phyloP scores from a whole-genome alignment of 2,113 vertebrate species.

The Dermatemys mawii region DNA sequence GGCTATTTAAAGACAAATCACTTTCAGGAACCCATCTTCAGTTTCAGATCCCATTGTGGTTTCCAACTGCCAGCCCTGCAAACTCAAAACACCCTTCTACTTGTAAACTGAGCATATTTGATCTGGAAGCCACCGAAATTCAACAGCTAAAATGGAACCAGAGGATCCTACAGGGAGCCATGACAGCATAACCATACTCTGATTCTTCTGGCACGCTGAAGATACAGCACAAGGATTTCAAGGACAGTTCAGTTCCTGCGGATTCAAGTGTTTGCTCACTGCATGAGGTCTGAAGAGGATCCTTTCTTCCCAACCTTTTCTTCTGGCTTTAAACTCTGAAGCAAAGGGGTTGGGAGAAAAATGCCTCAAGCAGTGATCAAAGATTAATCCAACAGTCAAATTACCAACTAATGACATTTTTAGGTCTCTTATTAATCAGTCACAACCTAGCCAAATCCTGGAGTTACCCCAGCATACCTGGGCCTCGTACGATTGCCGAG shows the following conservation, averaged over 20 bases:
- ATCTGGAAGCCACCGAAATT: not conserved
- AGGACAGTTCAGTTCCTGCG: not conserved
- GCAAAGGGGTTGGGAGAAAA: not conserved
- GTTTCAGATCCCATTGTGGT: not conserved
- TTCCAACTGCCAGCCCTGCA: not conserved
- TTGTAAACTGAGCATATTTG: not conserved
- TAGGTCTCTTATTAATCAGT: conserved; percentile 25
- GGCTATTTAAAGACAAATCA: rapidly evolving
- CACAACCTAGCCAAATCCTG: not conserved
- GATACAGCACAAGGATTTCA: not conserved
- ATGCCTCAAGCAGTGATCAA: not conserved
- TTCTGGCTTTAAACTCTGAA: not conserved
- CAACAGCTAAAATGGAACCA: not conserved
- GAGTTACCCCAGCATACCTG: not conserved
- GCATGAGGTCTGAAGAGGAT: rapidly evolving
- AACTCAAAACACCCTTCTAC: rapidly evolving
- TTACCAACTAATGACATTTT: not conserved
- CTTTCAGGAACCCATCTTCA: rapidly evolving
- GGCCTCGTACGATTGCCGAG: conserved; percentile 53
- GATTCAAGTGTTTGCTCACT: not conserved
- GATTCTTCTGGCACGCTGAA: not conserved
- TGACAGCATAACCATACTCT: not conserved
- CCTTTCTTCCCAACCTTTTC: not conserved
- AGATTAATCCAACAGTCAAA: not conserved
- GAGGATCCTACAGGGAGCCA: not conserved